phyloP scores from a whole-genome alignment of 2,797 vertebrate species.

The Ibycter americanus region DNA sequence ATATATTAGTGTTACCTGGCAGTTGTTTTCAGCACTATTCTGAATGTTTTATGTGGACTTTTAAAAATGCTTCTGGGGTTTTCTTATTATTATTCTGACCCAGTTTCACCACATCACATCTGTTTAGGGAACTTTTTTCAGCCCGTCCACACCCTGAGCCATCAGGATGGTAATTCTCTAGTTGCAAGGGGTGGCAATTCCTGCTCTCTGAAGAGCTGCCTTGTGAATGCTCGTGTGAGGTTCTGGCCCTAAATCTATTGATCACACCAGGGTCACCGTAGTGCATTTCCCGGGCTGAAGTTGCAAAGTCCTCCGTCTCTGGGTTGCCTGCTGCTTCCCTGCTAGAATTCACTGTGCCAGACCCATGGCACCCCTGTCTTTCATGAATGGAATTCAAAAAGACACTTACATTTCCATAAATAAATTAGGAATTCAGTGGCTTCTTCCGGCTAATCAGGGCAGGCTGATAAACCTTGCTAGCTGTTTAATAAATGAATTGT shows the following conservation, averaged over 20 bases:
- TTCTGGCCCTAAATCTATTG: constrained; percentile 57
- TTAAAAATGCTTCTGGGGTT: neutral
- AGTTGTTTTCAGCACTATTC: neutral
- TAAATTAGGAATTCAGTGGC: constrained; percentile 99
- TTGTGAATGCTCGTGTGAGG: constrained; percentile 55
- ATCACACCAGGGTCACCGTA: neutral
- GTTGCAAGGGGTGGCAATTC: constrained; percentile 19
- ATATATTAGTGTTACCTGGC: neutral
- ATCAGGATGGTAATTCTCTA: constrained; percentile 37
- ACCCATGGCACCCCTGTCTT: constrained; percentile 74
- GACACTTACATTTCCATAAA: constrained; percentile 99
- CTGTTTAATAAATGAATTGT: constrained; percentile 99
- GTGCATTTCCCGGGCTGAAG: constrained; percentile 28
- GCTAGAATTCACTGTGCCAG: constrained; percentile 70
- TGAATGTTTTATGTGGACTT: neutral
- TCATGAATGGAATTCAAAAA: constrained; percentile 94
- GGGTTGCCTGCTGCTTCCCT: constrained; percentile 49
- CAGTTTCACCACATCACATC: neutral
- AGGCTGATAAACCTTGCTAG: constrained; percentile 97
- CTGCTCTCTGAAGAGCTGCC: constrained; percentile 48
- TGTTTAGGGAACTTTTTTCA: constrained; percentile 48
- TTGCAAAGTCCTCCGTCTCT: neutral
- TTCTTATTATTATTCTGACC: neutral
- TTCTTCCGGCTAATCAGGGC: constrained; percentile 98
- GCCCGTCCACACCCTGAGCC: constrained; percentile 25